Percentiles rank a stretch among this genome's conserved stretches.
Evolutionary conservation across 1,140 invertebrate genomes (phyloP).

Genomic region (Globodera rostochiensis): DNA sequence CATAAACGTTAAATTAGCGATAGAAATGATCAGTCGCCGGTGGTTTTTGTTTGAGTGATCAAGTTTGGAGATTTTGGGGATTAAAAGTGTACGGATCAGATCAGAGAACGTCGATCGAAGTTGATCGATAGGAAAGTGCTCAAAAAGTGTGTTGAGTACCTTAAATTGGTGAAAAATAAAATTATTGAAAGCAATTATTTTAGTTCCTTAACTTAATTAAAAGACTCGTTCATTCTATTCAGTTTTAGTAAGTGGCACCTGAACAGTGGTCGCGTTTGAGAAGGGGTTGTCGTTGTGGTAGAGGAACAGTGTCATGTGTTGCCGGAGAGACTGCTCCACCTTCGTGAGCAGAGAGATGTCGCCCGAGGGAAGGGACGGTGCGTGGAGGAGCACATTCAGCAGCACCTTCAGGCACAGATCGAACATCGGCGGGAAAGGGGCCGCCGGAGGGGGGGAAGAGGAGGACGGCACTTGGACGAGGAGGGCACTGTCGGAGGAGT

Average conservation of each 20-base stretch:
- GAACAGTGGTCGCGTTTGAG: background rate
- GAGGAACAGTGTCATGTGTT: background rate
- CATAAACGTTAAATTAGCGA: background rate
- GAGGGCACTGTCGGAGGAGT: background rate
- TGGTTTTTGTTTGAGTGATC: background rate
- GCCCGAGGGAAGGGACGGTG: background rate
- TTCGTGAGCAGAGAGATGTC: background rate
- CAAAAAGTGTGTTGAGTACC: background rate
- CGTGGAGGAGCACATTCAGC: slow-evolving; percentile 2
- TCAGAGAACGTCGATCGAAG: background rate
- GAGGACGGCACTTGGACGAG: background rate
- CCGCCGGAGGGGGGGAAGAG: background rate
- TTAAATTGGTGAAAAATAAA: background rate
- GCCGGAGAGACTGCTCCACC: background rate
- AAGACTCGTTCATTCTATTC: too few species aligned
- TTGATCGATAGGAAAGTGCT: background rate
- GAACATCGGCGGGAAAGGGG: background rate
- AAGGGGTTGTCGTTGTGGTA: background rate
- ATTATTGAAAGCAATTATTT: too few species aligned
- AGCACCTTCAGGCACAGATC: slow-evolving; percentile 17
- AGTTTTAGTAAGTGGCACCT: background rate
- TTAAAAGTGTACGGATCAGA: background rate
- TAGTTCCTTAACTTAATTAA: too few species aligned
- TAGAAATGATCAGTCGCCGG: background rate
- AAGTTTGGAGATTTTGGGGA: background rate